Evolutionary conservation across 2,797 vertebrate genomes (phyloP).

Genomic region (Myripristis murdjan): DNA sequence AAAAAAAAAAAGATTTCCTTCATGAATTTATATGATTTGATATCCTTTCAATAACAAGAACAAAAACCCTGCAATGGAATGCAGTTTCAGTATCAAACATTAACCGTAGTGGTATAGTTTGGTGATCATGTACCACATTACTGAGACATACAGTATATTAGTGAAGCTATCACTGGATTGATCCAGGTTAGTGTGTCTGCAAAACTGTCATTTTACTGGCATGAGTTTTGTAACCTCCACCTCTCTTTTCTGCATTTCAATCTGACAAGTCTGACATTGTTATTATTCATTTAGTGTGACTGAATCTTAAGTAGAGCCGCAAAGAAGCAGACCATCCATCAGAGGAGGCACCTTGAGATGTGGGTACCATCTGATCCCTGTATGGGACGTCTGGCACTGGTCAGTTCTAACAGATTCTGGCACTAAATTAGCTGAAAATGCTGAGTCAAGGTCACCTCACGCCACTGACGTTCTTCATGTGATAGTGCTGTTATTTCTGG

Average conservation of each 20-base stretch:
- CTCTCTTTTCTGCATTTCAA: not conserved
- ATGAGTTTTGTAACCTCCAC: not conserved
- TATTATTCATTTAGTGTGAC: not conserved
- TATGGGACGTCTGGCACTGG: not conserved
- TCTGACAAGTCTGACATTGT: not conserved
- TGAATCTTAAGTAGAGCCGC: conserved; percentile 4
- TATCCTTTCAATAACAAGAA: not conserved
- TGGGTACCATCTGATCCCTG: conserved; percentile 17
- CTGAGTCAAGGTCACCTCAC: conserved; percentile 55
- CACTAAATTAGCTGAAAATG: conserved; percentile 29
- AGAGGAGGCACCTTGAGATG: conserved; percentile 27
- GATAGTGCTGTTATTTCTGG: conserved; percentile 1
- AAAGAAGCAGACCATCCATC: conserved; percentile 32
- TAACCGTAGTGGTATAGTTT: not conserved
- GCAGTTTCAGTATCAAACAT: not conserved
- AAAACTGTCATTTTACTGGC: not conserved
- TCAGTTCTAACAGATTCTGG: conserved; percentile 20
- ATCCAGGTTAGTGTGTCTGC: not conserved
- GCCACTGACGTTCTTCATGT: conserved; percentile 24
- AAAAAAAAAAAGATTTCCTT: not conserved
- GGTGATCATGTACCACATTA: not conserved
- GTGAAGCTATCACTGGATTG: not conserved
- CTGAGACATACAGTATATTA: not conserved
- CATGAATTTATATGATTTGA: not conserved
- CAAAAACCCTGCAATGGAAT: too few relatives aligned